A percentile compares a stretch with the other conserved stretches of the same genome.
These are phyloP conservation scores for Meiosimyza platycephala DNA, from an alignment of 2,888 invertebrate genomes.

Conservation along the genomic window DNA sequence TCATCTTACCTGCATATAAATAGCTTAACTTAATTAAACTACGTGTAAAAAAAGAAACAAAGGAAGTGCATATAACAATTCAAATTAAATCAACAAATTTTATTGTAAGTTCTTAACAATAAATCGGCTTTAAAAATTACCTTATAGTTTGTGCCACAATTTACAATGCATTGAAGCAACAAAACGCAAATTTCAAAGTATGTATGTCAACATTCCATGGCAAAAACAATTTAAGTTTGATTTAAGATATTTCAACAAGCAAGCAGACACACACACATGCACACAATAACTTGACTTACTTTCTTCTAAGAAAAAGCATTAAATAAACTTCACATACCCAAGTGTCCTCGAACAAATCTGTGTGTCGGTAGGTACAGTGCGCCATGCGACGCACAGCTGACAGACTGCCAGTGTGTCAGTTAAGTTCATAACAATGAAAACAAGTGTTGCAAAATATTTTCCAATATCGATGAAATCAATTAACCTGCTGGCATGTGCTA, in stretches of 20 bases:
- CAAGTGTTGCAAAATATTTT: slow-evolving; percentile 24
- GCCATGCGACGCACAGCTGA: background rate
- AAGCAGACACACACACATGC: background rate
- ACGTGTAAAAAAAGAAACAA: too few species aligned
- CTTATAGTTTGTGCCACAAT: too few species aligned
- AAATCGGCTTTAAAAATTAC: too few species aligned
- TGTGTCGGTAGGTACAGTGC: too few species aligned
- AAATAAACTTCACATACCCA: background rate
- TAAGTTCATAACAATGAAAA: slow-evolving; percentile 2
- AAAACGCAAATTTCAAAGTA: background rate
- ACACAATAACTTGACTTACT: slow-evolving; percentile 5
- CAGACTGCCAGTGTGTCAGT: background rate
- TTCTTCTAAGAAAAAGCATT: background rate
- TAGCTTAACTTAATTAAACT: too few species aligned
- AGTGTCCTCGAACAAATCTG: background rate
- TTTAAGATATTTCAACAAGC: slow-evolving; percentile 14
- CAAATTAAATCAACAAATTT: too few species aligned
- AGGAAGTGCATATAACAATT: too few species aligned
- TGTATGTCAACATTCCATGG: background rate
- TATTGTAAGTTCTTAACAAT: too few species aligned
- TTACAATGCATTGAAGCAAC: too few species aligned
- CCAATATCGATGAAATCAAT: slow-evolving; percentile 17
- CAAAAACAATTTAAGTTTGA: slow-evolving; percentile 9
- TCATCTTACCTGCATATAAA: too few species aligned
- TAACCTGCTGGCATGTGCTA: slow-evolving; percentile 7